Percentiles rank a stretch among this genome's conserved stretches.
Conservation (phyloP, 2,113 vertebrate genomes). For the Herpailurus yagouaroundi region DNA sequence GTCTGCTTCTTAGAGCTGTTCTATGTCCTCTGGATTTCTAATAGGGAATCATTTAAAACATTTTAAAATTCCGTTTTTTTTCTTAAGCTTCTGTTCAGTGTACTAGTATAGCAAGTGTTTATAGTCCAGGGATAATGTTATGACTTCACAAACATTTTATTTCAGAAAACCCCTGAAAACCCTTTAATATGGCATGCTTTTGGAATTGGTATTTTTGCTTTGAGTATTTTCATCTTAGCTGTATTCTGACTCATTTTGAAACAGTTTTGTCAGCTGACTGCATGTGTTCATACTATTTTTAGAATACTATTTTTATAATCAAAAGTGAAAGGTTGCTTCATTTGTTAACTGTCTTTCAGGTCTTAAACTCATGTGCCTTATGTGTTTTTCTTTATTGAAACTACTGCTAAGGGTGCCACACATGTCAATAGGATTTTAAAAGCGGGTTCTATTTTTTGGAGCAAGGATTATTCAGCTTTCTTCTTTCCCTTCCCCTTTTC, state of each 20-base stretch:
- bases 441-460: neutral
- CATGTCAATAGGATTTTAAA: neutral
- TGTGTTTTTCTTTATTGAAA: constrained; percentile 33
- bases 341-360: constrained; percentile 57
- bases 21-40: neutral
- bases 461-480: neutral
- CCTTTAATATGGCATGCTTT: constrained; percentile 3
- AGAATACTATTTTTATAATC: constrained; percentile 65
- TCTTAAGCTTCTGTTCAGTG: neutral
- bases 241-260: constrained; percentile 64
- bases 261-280: constrained; percentile 55
- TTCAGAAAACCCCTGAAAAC: neutral
- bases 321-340: constrained; percentile 49
- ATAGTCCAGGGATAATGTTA: neutral
- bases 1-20: neutral
- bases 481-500: neutral
- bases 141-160: neutral
- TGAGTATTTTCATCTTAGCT: constrained; percentile 54
- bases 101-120: neutral
- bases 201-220: constrained; percentile 31
- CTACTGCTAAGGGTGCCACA: neutral
- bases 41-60: neutral
- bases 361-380: neutral
- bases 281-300: constrained; percentile 66
- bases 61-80: neutral